A percentile compares a stretch with the other conserved stretches of the same genome.
These are phyloP conservation scores for Drosophila robusta DNA, from an alignment of 2,888 invertebrate genomes.

Conservation along the genomic window DNA sequence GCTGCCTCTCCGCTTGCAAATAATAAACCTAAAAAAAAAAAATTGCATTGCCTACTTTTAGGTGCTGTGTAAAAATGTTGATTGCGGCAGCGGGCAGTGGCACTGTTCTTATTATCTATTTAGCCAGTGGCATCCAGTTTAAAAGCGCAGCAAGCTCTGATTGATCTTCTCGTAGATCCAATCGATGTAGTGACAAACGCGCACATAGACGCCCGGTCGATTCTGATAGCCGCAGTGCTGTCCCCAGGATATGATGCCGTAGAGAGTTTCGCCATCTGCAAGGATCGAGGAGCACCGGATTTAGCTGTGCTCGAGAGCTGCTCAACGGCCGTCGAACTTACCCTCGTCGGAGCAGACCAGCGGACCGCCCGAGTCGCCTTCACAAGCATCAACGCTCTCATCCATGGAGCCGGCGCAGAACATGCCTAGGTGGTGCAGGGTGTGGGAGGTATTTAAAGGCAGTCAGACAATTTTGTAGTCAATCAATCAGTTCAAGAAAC, in stretches of 20 bases:
- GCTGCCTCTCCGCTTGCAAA: neutral
- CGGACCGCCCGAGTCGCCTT: slow-evolving; percentile 95
- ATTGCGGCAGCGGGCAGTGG: neutral
- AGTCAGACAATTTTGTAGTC: neutral
- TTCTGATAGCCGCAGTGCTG: slow-evolving; percentile 90
- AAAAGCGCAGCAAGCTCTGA: slow-evolving; percentile 61
- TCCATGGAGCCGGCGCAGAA: slow-evolving; percentile 92
- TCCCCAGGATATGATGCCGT: slow-evolving; percentile 92
- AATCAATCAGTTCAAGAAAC: slow-evolving; percentile 4
- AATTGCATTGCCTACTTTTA: slow-evolving; percentile 24
- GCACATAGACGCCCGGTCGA: slow-evolving; percentile 91
- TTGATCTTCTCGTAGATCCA: slow-evolving; percentile 89
- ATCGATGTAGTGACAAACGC: slow-evolving; percentile 87
- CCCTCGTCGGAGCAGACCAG: slow-evolving; percentile 89
- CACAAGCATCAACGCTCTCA: slow-evolving; percentile 92
- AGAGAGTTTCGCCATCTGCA: slow-evolving; percentile 88
- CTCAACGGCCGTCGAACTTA: slow-evolving; percentile 59
- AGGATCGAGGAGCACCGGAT: neutral
- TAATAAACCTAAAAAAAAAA: neutral
- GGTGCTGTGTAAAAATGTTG: neutral
- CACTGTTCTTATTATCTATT: neutral
- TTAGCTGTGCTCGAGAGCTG: too few species aligned
- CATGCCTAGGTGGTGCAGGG: slow-evolving; percentile 86
- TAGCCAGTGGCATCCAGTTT: neutral
- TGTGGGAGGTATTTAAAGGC: too few species aligned